A percentile compares a stretch with the other conserved stretches of the same genome.
phyloP scores from a whole-genome alignment of 2,797 vertebrate species.

The Sebastes cheni region DNA sequence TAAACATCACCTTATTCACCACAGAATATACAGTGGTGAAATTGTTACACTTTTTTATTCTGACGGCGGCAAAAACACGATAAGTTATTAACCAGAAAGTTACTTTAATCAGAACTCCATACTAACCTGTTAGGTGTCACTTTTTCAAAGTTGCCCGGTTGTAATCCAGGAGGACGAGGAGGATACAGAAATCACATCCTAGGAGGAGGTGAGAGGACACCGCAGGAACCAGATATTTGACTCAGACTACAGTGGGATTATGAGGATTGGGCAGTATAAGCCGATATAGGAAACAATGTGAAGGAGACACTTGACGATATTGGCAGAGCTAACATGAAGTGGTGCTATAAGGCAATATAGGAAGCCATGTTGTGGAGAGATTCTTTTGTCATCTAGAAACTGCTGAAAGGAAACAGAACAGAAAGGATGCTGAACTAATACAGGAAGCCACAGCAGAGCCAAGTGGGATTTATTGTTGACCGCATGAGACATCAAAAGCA shows the following conservation, averaged over 20 bases:
- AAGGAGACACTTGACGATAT: constrained; percentile 53
- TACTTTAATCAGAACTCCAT: constrained; percentile 3
- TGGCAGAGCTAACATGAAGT: constrained; percentile 45
- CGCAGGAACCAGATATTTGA: constrained; percentile 64
- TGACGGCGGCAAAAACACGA: not conserved
- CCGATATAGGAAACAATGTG: constrained; percentile 77
- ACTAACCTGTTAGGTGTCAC: constrained; percentile 22
- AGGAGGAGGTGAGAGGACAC: constrained; percentile 63
- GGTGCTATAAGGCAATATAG: constrained; percentile 42
- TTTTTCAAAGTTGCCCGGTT: constrained; percentile 28
- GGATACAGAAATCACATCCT: constrained; percentile 47
- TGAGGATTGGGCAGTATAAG: constrained; percentile 68
- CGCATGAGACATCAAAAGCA: constrained; percentile 63
- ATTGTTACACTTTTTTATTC: not conserved
- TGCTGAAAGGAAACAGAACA: constrained; percentile 28
- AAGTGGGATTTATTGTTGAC: constrained; percentile 64
- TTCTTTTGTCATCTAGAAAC: constrained; percentile 48
- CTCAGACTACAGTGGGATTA: constrained; percentile 72
- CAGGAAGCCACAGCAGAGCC: constrained; percentile 44
- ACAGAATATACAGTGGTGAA: constrained; percentile 5
- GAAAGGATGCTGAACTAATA: constrained; percentile 47
- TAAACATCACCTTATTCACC: constrained; percentile 20
- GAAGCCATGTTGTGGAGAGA: constrained; percentile 44
- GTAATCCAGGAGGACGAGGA: constrained; percentile 53
- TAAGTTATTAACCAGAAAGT: not conserved